These are phyloP conservation scores for Tamandua tetradactyla DNA, from an alignment of 2,797 vertebrate species.

Conservation along the genomic window DNA sequence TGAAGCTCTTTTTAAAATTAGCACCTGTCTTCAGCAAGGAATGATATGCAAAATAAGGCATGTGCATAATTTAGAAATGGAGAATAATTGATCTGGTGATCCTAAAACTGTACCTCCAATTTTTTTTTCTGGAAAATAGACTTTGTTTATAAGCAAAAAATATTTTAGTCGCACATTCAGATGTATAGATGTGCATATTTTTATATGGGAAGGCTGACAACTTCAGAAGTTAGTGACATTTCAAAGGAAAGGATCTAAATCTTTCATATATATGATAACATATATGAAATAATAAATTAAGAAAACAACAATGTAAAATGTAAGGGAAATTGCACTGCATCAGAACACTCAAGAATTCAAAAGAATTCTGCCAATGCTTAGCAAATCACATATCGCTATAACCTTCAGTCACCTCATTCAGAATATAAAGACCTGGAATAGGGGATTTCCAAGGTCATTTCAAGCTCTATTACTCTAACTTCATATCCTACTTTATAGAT, in stretches of 20 bases:
- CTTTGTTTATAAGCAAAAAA: neutral
- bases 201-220: neutral
- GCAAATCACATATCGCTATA: neutral
- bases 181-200: neutral
- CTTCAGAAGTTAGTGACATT: neutral
- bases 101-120: neutral
- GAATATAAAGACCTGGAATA: neutral
- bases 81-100: neutral
- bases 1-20: conserved; percentile 2
- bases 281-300: neutral
- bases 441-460: neutral
- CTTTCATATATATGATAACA: neutral
- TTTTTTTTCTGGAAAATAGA: neutral
- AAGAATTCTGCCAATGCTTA: neutral
- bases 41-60: neutral
- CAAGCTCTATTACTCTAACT: neutral
- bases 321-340: neutral
- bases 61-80: neutral
- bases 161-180: neutral
- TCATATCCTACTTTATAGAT: neutral
- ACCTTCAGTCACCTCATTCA: too few species aligned
- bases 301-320: neutral
- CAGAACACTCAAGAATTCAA: neutral
- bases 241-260: neutral
- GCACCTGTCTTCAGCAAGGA: conserved; percentile 40